Base-by-base conservation (phyloP, 2,888 invertebrate species). In the Drosophila mimetica region DNA sequence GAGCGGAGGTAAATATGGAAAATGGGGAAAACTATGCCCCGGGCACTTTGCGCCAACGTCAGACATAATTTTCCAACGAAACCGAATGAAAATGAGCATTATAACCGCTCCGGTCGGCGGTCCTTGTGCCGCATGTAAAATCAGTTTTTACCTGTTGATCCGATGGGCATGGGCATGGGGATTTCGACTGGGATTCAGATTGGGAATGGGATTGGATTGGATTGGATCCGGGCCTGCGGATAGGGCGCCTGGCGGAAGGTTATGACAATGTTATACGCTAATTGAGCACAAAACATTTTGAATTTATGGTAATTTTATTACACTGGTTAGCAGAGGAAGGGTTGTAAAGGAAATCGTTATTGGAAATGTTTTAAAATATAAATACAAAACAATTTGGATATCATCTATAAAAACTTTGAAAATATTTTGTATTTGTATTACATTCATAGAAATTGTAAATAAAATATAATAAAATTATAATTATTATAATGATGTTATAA, bases 241-340 rank as follows among this genome's bases (percentile, higher is more conserved):
- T 25, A 34, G 37, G 55, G 59, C 55, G 58, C 32, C 58, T 47
- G 61, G 65, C 77, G 73, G 74, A 71, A 85, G 77, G 77, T 78
- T 89, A 86, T 76, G 89, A 88, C 82, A 83, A 84, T 89, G 77
- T 89, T 89, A 81, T 86, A 77, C 76, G 77, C 89, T 88, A 88
- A 88, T 88, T 89, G 89, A 76, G 84, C 79, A 73, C 73, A 81
- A 83, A 88, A 81, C 83, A 82, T 79, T 76, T 76, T 48, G 59
- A 50, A 71, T 76, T 79, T 76, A 86, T 86, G 75, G 63, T 61
- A 74, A 74, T 73, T 63, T 58, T 53, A 58, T 54, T 48, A 76
- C 65, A 61, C 60, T 46, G 28, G 9, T 18, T 4, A 28, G 16
- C 37, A 25, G 4, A 16, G 50, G 2, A 14, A 11, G 25, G 16